Evolutionary conservation across 2,797 vertebrate species (phyloP), one percentile per base, ranked within the genome.

Genomic region (Cossypha polioptera): DNA sequence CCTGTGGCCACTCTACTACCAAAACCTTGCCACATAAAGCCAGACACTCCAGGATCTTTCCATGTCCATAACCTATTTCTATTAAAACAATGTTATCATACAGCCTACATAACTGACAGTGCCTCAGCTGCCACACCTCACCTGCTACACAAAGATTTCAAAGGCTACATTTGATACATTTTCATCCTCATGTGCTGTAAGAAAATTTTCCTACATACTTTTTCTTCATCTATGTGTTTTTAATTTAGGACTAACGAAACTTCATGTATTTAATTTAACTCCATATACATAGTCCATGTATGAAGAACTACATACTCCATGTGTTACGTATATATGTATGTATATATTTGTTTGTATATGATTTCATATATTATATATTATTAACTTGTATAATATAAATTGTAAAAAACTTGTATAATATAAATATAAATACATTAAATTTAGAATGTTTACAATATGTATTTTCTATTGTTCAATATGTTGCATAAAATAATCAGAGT

Each of bases 1-100:
- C 2, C 33, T 50, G 12, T 67, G 72, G 43, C 21, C 9, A 40
- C 6, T 0, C 26, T 6, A 0, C 12, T 61, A 19, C 20, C 26
- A 36, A 66, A 90, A 40, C 25, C 25, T 33, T 74, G 17, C 17
- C 24, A 38, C 3, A 1, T 29, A 55, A 55, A 73, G 4, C 7
- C 29, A 75, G 13, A n/a, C 63, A 54, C 5, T 3, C 21, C 29
- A 18, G 50, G 11, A 24, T 50, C 29, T 74, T 71, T 67, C 58
- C 11, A 42, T 10, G 15, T 80, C 36, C 12, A 19, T 54, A n/a
- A 36, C 15, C 10, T 31, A 68, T 71, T 73, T 40, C 17, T 48
- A 7, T 35, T 67, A 61, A 43, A 81, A 21, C 29, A 16, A 9
- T n/a, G 9, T 33, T 35, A 12, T 31, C 7, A 3, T 57, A 9